Evolutionary conservation across 2,888 invertebrate genomes (phyloP), one percentile per base, ranked within the genome.

Genomic region (Drosophila stalkeri): DNA sequence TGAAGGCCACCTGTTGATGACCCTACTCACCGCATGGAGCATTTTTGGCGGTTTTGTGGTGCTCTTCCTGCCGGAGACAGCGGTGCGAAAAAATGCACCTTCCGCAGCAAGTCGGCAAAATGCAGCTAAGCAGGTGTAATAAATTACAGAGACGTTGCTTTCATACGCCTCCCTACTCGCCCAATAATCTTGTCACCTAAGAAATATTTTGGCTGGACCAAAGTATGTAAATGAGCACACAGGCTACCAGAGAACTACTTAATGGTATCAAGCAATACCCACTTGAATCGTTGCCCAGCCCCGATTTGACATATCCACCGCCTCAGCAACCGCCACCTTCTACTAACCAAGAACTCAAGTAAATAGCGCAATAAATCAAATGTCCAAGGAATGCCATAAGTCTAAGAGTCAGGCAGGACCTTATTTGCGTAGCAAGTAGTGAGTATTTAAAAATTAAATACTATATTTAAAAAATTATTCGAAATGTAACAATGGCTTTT

Each of bases 31-130:
- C 3, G 94, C 94, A 9, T 94, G 95, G 81, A 96, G 96, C 35
- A 94, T 96, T 14, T 91, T 96, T 18, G 97, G 97, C 3, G 97
- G 97, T 3, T 92, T 95, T 41, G 94, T 96, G 49, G 95, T 96
- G 0, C 94, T 97, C 33, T 94, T 96, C 67, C 93, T 97, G 57
- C 97, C 97, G 0, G 97, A 97, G 93, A 97, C 96, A 31, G 81
- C 85, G 5, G 83, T 85, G 61, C 72, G 89, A 31, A 73, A 72
- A 62, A 82, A 62, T 56, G 16, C 75, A 44, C 31, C 68, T 12
- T 46, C 71, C 7, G 43, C 52, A 9, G 63, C 68, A 39, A 74
- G 61, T 39, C 67, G 69, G 6, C 81, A 67, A 52, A 80, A 75
- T 64, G 79, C 87, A 72, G 69, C 84, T 72, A 80, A 92, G 27